These are phyloP conservation scores for Atlantisia rogersi DNA, from an alignment of 2,113 vertebrate species.

Conservation along the genomic window DNA sequence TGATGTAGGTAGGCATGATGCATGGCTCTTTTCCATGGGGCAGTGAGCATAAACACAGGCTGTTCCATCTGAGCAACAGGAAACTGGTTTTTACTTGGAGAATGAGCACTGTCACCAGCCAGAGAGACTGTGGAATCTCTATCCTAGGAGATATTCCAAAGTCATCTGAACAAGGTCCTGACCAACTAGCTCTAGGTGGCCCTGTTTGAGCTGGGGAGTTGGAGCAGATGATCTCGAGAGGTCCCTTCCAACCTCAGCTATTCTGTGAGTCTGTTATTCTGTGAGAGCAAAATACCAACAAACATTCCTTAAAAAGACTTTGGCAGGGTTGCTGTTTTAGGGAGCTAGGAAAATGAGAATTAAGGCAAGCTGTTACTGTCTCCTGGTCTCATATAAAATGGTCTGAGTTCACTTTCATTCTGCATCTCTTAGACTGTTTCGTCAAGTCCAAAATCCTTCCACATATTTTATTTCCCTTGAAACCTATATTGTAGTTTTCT, in stretches of 20 bases:
- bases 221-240: neutral
- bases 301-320: neutral
- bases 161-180: neutral
- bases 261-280: neutral
- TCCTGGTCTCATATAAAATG: neutral
- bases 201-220: neutral
- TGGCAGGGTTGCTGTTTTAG: neutral
- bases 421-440: neutral
- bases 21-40: neutral
- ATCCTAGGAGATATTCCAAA: neutral
- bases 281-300: neutral
- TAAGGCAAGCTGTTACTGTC: neutral
- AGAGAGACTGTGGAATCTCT: neutral
- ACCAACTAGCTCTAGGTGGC: neutral
- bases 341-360: neutral
- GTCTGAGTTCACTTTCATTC: neutral
- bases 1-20: neutral
- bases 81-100: neutral
- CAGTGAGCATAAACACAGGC: neutral
- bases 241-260: neutral
- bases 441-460: neutral
- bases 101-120: neutral
- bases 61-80: neutral
- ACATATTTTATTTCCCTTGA: rapidly evolving
- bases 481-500: neutral